Percentiles rank a stretch among this genome's conserved stretches.
phyloP scores from a whole-genome alignment of 2,797 vertebrate genomes.

The Amblyopsis hoosieri region DNA sequence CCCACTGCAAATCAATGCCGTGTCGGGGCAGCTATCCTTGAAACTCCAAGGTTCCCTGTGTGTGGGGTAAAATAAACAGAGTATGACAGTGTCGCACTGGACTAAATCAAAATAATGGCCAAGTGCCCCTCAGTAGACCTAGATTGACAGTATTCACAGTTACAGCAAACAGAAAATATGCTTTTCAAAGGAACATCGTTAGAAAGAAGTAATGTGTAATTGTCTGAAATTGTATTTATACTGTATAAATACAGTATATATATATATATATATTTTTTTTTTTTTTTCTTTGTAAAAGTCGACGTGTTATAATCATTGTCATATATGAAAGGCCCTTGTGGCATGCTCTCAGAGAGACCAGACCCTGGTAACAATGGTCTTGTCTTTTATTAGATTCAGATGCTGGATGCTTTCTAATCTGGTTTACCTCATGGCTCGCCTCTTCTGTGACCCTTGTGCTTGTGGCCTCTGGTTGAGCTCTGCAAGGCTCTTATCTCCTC shows the following conservation, averaged over 20 bases:
- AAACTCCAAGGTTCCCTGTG: constrained; percentile 30
- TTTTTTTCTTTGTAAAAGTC: too few species aligned
- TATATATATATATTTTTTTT: too few species aligned
- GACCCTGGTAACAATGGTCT: background rate
- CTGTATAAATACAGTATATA: too few species aligned
- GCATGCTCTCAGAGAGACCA: constrained; percentile 38
- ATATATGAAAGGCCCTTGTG: background rate
- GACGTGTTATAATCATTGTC: too few species aligned
- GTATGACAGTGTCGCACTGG: background rate
- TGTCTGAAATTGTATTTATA: too few species aligned
- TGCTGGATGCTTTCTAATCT: constrained; percentile 29
- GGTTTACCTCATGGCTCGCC: constrained; percentile 56
- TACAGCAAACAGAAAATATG: too few species aligned
- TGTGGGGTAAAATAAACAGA: constrained; percentile 48
- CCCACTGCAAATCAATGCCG: constrained; percentile 39
- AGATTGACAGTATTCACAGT: background rate
- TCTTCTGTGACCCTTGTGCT: constrained; percentile 44
- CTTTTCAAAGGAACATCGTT: too few species aligned
- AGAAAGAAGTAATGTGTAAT: too few species aligned
- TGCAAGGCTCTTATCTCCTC: constrained; percentile 60
- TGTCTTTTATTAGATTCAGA: constrained; percentile 40
- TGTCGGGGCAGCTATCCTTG: constrained; percentile 10
- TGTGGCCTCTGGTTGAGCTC: constrained; percentile 26
- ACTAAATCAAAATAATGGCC: background rate
- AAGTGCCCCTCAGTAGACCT: background rate